Conservation (phyloP, 1,140 invertebrate species). For the Calliopsis andreniformis region DNA sequence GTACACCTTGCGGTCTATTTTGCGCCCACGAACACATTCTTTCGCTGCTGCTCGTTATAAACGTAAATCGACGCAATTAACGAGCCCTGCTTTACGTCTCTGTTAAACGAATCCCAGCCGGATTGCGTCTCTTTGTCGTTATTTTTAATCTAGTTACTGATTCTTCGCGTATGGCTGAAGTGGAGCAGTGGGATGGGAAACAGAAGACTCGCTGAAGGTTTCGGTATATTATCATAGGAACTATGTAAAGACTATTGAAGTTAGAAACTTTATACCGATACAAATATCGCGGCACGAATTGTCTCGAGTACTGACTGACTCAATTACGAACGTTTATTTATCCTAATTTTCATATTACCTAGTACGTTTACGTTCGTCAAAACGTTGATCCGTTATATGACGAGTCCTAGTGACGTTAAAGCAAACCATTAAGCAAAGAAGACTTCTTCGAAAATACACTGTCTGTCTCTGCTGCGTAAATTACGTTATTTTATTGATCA, state of each 20-base stretch:
- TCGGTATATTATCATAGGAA: background rate
- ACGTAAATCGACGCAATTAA: constrained; percentile 33
- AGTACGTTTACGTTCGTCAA: background rate
- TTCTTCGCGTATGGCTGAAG: background rate
- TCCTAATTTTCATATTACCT: background rate
- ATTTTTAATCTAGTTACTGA: constrained; percentile 10
- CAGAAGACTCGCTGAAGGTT: background rate
- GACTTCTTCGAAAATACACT: constrained; percentile 47
- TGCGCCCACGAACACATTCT: constrained; percentile 39
- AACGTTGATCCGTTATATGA: background rate
- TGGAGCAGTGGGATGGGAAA: background rate
- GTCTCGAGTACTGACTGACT: too few species aligned
- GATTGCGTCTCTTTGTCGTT: constrained; percentile 2
- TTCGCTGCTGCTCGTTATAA: constrained; percentile 3
- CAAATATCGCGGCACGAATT: too few species aligned
- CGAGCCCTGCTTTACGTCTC: constrained; percentile 7
- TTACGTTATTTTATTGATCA: constrained; percentile 38
- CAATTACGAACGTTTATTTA: constrained; percentile 16
- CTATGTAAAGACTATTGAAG: too few species aligned
- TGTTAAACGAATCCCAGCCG: constrained; percentile 20
- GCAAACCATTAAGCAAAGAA: constrained; percentile 17
- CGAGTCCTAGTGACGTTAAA: constrained; percentile 25
- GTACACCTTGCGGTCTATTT: constrained; percentile 50
- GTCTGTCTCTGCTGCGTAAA: constrained; percentile 4
- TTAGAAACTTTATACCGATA: too few species aligned